Percentiles rank a stretch among this genome's conserved stretches.
Evolutionary conservation across 2,888 invertebrate genomes (phyloP).

Genomic region (Drosophila meridionalis): DNA sequence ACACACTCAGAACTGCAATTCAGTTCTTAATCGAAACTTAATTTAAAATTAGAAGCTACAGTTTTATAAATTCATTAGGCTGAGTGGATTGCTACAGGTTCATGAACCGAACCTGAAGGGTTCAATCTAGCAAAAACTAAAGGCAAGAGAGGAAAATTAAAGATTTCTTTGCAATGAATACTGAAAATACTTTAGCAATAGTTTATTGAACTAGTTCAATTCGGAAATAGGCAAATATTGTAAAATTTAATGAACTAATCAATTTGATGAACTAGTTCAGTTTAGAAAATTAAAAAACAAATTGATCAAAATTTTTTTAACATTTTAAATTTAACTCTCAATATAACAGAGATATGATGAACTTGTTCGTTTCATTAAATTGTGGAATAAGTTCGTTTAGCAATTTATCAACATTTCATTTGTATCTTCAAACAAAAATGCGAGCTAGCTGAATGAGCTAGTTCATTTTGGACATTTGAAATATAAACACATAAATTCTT

Average conservation of each 20-base stretch:
- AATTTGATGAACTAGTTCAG: not conserved
- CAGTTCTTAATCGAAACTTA: conserved; percentile 1
- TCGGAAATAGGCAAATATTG: not conserved
- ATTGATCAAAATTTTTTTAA: no score
- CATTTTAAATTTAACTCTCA: no score
- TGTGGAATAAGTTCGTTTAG: not conserved
- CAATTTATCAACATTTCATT: not conserved
- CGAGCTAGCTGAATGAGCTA: no score
- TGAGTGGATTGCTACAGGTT: not conserved
- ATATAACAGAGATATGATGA: not conserved
- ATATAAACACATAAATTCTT: no score
- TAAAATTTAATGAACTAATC: not conserved
- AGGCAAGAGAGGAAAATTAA: no score
- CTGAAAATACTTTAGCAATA: not conserved
- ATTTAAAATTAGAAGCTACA: not conserved
- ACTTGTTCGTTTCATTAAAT: not conserved
- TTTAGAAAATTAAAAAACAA: not conserved
- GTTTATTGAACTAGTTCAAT: not conserved
- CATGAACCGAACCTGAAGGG: not conserved
- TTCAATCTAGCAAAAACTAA: not conserved
- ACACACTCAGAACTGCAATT: not conserved
- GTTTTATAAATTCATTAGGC: not conserved
- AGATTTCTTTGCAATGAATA: not conserved
- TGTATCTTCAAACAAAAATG: no score
- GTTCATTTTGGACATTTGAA: no score